Evolutionary conservation across 2,113 vertebrate genomes (phyloP).

Genomic region (Semnornis frantzii): DNA sequence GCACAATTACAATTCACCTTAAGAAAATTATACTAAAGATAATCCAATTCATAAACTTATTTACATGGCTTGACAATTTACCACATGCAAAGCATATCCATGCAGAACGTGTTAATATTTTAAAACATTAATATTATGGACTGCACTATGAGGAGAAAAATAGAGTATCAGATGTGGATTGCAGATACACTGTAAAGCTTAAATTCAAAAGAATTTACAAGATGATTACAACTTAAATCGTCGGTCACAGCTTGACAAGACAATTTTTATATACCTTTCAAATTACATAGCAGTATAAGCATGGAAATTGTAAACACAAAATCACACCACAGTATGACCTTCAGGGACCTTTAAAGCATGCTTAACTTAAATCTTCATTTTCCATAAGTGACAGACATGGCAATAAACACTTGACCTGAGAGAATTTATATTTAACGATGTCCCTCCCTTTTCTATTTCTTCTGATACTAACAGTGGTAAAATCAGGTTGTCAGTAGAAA

Average conservation of each 20-base stretch:
- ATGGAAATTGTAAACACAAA: not conserved
- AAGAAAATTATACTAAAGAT: not conserved
- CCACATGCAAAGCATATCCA: not conserved
- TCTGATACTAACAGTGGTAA: not conserved
- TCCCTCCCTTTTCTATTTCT: not conserved
- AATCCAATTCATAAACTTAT: not conserved
- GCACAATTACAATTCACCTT: not conserved
- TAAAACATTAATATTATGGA: not conserved
- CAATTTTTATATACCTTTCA: not conserved
- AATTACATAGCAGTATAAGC: not conserved
- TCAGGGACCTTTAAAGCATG: not conserved
- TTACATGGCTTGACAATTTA: not conserved
- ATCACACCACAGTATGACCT: not conserved
- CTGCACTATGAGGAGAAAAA: not conserved
- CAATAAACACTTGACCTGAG: not conserved
- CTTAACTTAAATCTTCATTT: not conserved
- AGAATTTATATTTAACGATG: not conserved
- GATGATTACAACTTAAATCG: not conserved
- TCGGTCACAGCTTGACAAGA: not conserved
- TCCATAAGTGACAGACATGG: not conserved
- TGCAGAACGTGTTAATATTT: constrained; percentile 13
- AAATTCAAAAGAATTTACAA: not conserved
- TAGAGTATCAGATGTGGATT: not conserved
- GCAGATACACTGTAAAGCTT: not conserved
- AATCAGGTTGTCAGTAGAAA: not conserved